Evolutionary conservation across 2,888 invertebrate genomes (phyloP).

Genomic region (Ashinkailepas kermadecensis): DNA sequence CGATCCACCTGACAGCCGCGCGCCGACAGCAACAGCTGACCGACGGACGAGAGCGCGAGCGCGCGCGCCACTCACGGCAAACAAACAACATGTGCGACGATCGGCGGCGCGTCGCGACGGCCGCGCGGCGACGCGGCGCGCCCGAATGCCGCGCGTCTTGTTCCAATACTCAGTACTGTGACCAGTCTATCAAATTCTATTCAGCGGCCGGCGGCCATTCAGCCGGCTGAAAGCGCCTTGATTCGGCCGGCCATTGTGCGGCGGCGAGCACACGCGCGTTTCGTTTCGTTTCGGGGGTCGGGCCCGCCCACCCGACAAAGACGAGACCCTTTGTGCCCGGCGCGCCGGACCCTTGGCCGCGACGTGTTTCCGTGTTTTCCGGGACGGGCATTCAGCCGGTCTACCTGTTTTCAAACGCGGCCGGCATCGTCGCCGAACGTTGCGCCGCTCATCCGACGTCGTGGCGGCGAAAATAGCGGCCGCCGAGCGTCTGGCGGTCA

Average conservation of each 20-base stretch:
- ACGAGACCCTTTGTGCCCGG: slow-evolving; percentile 13
- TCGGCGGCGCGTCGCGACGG: not conserved
- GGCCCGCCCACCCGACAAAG: slow-evolving; percentile 20
- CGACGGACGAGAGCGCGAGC: not conserved
- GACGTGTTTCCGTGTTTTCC: not conserved
- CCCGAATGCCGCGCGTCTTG: slow-evolving; percentile 1
- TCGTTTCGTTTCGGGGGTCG: slow-evolving; percentile 16
- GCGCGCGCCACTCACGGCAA: not conserved
- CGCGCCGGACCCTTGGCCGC: not conserved
- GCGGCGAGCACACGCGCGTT: slow-evolving; percentile 11
- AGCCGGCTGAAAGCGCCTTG: slow-evolving; percentile 17
- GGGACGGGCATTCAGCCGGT: not conserved
- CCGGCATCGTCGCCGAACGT: not conserved
- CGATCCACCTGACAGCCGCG: not conserved
- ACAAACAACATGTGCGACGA: slow-evolving; percentile 17
- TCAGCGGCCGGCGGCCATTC: slow-evolving; percentile 2
- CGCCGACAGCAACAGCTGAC: not conserved
- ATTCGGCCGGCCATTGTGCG: slow-evolving; percentile 6
- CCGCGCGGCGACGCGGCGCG: not conserved
- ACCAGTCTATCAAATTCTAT: slow-evolving; percentile 20
- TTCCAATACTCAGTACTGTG: slow-evolving; percentile 16
- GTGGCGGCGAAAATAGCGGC: not conserved
- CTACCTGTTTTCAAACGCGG: slow-evolving; percentile 5
- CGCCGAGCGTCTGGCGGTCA: not conserved
- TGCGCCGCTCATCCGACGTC: not conserved